Evolutionary conservation across 2,113 vertebrate species (phyloP).

Genomic region (Atlantisia rogersi): DNA sequence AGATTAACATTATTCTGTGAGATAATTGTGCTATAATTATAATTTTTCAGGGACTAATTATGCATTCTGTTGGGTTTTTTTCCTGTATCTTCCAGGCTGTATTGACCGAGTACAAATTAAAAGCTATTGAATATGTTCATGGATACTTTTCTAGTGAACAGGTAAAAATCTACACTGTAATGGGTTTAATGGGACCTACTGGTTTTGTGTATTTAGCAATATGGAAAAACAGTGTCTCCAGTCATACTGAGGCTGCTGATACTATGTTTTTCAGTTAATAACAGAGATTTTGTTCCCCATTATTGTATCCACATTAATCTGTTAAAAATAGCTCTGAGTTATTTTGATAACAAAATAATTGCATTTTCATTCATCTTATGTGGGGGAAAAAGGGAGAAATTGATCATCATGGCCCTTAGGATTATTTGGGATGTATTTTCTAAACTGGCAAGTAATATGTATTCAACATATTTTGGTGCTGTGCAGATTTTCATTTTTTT

Average conservation of each 20-base stretch:
- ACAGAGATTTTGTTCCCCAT: background rate
- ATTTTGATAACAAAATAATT: background rate
- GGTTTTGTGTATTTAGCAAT: background rate
- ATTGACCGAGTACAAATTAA: constrained; percentile 94
- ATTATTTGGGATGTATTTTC: background rate
- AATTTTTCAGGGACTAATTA: background rate
- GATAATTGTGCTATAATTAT: background rate
- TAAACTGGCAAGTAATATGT: background rate
- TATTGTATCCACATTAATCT: background rate
- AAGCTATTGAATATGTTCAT: constrained; percentile 96
- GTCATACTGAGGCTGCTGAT: background rate
- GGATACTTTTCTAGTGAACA: constrained; percentile 99
- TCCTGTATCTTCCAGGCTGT: constrained; percentile 85
- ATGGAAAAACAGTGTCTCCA: background rate
- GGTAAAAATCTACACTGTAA: constrained; percentile 73
- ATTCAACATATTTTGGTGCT: background rate
- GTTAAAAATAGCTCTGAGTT: background rate
- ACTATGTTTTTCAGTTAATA: background rate
- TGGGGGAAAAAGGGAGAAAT: background rate
- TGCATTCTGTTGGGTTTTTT: background rate
- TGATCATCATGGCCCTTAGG: background rate
- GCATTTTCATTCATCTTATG: background rate
- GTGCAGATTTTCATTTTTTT: background rate
- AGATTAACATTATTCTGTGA: background rate
- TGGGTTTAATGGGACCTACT: background rate